Percentiles rank a stretch among this genome's conserved stretches.
These are phyloP conservation scores for Scaeva pyrastri DNA, from an alignment of 2,888 invertebrate species.

Conservation along the genomic window DNA sequence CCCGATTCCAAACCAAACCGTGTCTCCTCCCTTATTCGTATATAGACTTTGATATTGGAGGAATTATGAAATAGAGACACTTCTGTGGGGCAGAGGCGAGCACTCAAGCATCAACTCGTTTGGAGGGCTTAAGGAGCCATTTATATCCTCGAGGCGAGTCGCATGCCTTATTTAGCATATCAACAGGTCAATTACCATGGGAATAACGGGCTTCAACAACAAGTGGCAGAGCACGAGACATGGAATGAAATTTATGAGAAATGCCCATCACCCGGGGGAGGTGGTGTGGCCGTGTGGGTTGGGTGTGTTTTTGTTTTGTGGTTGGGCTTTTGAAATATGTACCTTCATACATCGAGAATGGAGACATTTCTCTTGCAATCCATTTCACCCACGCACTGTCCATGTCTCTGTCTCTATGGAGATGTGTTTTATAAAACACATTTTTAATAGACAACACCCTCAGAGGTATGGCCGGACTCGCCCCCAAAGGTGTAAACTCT, in stretches of 20 bases:
- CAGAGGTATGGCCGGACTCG: neutral
- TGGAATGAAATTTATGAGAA: constrained; percentile 59
- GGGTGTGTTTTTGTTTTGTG: neutral
- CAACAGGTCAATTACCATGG: constrained; percentile 75
- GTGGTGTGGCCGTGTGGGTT: no score
- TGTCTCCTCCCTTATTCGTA: constrained; percentile 19
- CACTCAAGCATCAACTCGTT: constrained; percentile 72
- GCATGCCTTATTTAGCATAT: constrained; percentile 73
- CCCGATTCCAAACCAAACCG: neutral
- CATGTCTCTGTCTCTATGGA: neutral
- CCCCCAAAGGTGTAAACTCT: constrained; percentile 27
- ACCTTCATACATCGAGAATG: neutral
- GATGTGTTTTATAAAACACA: constrained; percentile 3
- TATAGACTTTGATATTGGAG: constrained; percentile 16
- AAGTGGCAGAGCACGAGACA: constrained; percentile 40
- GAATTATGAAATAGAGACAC: constrained; percentile 68
- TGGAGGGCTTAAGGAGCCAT: constrained; percentile 66
- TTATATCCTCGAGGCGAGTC: constrained; percentile 59
- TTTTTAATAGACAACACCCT: constrained; percentile 14
- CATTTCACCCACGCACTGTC: no score
- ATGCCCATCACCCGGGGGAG: constrained; percentile 15
- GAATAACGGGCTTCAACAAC: constrained; percentile 64
- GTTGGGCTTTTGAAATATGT: neutral
- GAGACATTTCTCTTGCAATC: constrained; percentile 27
- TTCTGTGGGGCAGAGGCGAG: constrained; percentile 58